These are phyloP conservation scores for Danaus melanippus DNA, from an alignment of 1,140 invertebrate genomes.

Conservation along the genomic window DNA sequence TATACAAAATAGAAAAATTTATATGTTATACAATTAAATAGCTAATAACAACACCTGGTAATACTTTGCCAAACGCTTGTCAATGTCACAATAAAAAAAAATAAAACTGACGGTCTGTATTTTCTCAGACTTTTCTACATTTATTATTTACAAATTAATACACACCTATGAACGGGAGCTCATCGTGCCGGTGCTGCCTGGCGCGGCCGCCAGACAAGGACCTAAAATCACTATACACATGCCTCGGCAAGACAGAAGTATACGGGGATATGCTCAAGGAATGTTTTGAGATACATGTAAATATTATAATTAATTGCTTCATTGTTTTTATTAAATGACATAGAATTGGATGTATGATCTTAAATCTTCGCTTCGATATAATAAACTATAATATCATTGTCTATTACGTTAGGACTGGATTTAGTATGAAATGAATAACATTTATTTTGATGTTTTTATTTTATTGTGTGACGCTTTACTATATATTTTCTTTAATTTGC, in stretches of 20 bases:
- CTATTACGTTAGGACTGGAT: too few species aligned
- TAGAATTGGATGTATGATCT: too few species aligned
- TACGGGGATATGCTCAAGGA: constrained; percentile 56
- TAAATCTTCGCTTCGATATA: too few species aligned
- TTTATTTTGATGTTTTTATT: too few species aligned
- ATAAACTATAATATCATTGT: too few species aligned
- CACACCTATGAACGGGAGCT: constrained; percentile 22
- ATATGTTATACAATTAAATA: not conserved
- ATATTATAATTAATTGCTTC: constrained; percentile 17
- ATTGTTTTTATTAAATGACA: too few species aligned
- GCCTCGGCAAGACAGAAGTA: constrained; percentile 40
- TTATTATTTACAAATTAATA: not conserved
- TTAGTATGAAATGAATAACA: too few species aligned
- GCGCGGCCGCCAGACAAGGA: constrained; percentile 43
- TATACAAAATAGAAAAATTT: not conserved
- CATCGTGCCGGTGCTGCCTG: constrained; percentile 46
- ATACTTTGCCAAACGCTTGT: not conserved
- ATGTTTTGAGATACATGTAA: constrained; percentile 57
- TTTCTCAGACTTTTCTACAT: constrained; percentile 3
- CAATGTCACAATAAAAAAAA: constrained; percentile 11
- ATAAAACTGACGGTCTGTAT: constrained; percentile 1
- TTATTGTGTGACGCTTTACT: too few species aligned
- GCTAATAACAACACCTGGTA: not conserved
- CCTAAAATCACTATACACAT: constrained; percentile 34
- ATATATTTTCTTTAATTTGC: too few species aligned